Evolutionary conservation across 2,113 vertebrate species (phyloP).

Genomic region (Pterophyllum scalare): DNA sequence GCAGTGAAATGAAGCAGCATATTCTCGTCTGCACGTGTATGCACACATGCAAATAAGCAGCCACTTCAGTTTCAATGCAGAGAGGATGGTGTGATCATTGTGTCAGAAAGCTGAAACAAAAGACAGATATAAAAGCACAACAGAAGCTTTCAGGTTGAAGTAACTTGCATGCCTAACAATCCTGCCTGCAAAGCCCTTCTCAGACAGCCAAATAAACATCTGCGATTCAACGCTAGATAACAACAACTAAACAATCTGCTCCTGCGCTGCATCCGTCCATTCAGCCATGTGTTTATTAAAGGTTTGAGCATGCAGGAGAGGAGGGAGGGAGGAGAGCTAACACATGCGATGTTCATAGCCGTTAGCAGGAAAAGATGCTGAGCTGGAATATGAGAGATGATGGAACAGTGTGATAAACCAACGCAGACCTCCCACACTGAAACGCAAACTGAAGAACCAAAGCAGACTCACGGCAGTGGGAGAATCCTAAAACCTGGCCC

Average conservation of each 20-base stretch:
- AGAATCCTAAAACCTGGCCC: constrained; percentile 88
- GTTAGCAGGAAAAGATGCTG: constrained; percentile 54
- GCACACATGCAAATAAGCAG: constrained; percentile 28
- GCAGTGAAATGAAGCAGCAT: constrained; percentile 9
- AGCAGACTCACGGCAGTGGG: constrained; percentile 85
- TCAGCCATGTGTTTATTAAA: constrained; percentile 59
- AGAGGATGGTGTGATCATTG: not conserved
- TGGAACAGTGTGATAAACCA: not conserved
- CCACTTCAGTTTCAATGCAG: not conserved
- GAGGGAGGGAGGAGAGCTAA: constrained; percentile 36
- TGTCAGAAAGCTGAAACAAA: not conserved
- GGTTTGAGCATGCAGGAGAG: constrained; percentile 16
- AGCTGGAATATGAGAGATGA: constrained; percentile 20
- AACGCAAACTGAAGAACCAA: constrained; percentile 34
- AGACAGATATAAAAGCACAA: constrained; percentile 19
- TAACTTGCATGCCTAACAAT: not conserved
- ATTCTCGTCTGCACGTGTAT: not conserved
- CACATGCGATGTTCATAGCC: constrained; percentile 44
- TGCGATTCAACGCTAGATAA: not conserved
- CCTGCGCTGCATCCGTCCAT: constrained; percentile 32
- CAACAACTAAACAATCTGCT: constrained; percentile 12
- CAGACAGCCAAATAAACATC: constrained; percentile 12
- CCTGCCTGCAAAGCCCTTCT: constrained; percentile 9
- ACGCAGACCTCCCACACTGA: constrained; percentile 6
- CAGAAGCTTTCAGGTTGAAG: constrained; percentile 4